Base-by-base conservation (phyloP, 2,797 vertebrate species). In the Lycodopsis pacificus region DNA sequence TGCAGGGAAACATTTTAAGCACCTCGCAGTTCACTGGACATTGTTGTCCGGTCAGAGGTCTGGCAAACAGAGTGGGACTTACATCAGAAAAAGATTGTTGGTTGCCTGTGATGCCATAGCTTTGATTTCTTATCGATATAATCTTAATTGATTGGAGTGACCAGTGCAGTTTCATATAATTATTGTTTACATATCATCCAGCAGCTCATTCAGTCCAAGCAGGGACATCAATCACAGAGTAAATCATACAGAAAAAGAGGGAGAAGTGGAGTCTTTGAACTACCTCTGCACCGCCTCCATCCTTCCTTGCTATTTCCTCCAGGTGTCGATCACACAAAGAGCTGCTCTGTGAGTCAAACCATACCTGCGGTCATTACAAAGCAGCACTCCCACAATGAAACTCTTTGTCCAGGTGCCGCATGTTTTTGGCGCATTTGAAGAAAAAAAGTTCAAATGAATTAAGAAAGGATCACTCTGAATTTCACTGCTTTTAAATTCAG, bases 281-380 rank as follows among this genome's bases (percentile, higher is more conserved):
- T 20, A 46, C 38, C 19, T 77, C 70, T 68, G 64, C 59, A 58
- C 65, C 77, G 49, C 85, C 84, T 87, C 76, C 76, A 32, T 79
- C 42, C 76, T 83, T 57, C 65, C n/a, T 36, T 27, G 76, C 51
- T 10, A 61, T 86, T 91, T 91, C 87, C 84, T 89, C 83, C 87
- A 90, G 86, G 87, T 90, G 85, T 87, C 79, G 46, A n/a, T 75
- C 73, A 68, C 44, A 90, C 87, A 88, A 90, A 88, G 87, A 80
- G 62, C 73, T 46, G 78, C 73, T 82, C 36, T 84, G 80, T 90
- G 79, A 83, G 40, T 81, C 48, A 25, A 77, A 67, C 49, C 57
- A 53, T 81, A 88, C 76, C 76, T 85, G 57, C 19, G 56, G 32
- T 86, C 62, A 34, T 79, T 81, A 74, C 36, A 82, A 75, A 68